Evolutionary conservation across 1,140 invertebrate genomes (phyloP), one percentile per base, ranked within the genome.

Genomic region (Rhagoletis zephyria): DNA sequence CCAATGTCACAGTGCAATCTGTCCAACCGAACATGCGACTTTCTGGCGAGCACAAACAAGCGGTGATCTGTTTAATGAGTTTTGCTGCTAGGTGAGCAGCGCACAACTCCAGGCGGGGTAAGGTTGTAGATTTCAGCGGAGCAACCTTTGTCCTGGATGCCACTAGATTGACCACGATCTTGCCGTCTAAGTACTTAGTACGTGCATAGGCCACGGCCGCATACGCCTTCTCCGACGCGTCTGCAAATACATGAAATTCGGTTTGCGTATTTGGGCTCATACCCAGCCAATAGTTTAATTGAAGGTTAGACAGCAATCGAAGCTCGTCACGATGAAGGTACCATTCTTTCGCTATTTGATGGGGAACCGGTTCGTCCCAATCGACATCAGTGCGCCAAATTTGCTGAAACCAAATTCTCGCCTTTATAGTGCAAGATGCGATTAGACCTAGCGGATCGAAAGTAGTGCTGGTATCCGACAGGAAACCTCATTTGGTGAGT

Each of bases 371-470:
- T n/a, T 93, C 90, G 88, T 94, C 93, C 93, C 94, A 94, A 67
- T 89, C 90, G 7, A 93, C 10, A 51, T 91, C 89, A 51, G 30
- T 42, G 85, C 88, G 59, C 93, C 93, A 93, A 7, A 94, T 59
- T 86, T 90, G 77, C 90, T 94, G 94, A n/a, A 94, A 87, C 4
- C 94, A 87, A 10, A 93, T 89, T 89, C 94, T 94, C 40, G 89
- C 89, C 14, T 85, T 88, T n/a, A 94, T 89, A 7, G 90, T 90
- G 16, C 92, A 74, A 48, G 93, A 93, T n/a, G 90, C 88, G 6
- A 94, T 16, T n/a, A 93, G 87, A 51, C 93, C 93, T n/a, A 94
- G 88, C 42, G 94, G 94, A 89, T 94, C 94, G 88, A 93, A 94
- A 42, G 90, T 89, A 88, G 89, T 88, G 51, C 89, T 87, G n/a